A percentile compares a stretch with the other conserved stretches of the same genome.
Conservation (phyloP, 2,797 vertebrate species). For the Meda fulgida region DNA sequence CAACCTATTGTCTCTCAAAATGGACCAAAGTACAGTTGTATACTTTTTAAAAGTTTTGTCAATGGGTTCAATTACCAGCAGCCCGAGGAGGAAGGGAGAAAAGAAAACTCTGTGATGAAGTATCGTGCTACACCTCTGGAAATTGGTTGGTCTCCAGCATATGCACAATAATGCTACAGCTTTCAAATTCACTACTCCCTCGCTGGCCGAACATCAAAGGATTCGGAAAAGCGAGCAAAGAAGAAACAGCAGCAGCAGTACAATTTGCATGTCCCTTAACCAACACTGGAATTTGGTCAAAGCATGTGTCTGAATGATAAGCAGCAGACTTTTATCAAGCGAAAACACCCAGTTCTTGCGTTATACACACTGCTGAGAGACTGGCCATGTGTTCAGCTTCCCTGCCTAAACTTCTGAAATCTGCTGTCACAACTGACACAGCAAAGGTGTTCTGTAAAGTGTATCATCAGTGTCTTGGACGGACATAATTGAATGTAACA, state of each 20-base stretch:
- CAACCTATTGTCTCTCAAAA: too few species aligned
- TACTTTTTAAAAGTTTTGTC: too few species aligned
- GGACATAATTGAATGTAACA: not conserved
- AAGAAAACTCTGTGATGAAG: not conserved
- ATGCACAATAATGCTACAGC: not conserved
- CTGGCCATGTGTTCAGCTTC: not conserved
- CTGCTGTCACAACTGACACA: not conserved
- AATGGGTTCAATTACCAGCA: too few species aligned
- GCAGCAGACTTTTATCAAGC: not conserved
- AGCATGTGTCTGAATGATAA: not conserved
- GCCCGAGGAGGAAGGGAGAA: too few species aligned
- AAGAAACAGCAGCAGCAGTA: not conserved
- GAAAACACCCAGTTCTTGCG: not conserved
- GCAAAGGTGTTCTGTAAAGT: not conserved
- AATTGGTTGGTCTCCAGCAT: not conserved
- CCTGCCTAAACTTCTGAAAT: not conserved
- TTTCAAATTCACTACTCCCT: not conserved
- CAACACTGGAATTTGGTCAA: not conserved
- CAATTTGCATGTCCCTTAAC: not conserved
- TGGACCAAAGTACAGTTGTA: too few species aligned
- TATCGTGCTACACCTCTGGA: not conserved
- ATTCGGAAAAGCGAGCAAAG: not conserved
- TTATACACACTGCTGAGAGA: not conserved
- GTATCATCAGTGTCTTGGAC: not conserved
- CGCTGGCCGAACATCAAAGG: not conserved